Conservation (phyloP, 2,888 invertebrate genomes). For the Macaria notata region DNA sequence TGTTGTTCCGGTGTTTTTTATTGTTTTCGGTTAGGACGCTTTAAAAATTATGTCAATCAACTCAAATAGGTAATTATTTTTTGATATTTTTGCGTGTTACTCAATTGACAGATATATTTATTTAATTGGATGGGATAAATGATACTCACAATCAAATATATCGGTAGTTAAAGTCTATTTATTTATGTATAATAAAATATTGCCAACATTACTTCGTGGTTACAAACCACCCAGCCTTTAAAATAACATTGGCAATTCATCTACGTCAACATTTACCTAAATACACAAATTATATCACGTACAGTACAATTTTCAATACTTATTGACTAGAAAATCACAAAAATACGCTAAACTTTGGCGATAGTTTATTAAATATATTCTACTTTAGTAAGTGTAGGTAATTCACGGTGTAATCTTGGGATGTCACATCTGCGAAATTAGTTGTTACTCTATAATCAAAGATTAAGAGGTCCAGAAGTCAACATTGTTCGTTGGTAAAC, state of each 20-base stretch:
- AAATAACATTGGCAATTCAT: conserved; percentile 55
- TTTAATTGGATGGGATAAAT: too few relatives aligned
- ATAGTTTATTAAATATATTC: background rate
- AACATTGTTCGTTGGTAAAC: background rate
- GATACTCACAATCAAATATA: too few relatives aligned
- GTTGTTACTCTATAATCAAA: conserved; percentile 1
- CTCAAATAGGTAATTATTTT: too few relatives aligned
- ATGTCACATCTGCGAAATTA: background rate
- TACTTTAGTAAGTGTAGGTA: background rate
- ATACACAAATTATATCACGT: conserved; percentile 5
- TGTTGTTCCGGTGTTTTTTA: background rate
- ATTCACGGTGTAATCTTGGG: background rate
- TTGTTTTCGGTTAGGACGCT: too few relatives aligned
- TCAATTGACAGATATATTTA: too few relatives aligned
- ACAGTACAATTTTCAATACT: conserved; percentile 9
- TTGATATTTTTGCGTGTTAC: too few relatives aligned
- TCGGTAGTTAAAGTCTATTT: conserved; percentile 15
- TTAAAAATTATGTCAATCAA: too few relatives aligned
- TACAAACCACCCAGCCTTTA: conserved; percentile 71
- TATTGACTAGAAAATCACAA: conserved; percentile 16
- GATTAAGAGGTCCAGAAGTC: background rate
- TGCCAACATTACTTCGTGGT: conserved; percentile 62
- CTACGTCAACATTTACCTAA: conserved; percentile 32
- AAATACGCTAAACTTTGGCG: conserved; percentile 8
- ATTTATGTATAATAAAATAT: conserved; percentile 31